phyloP scores from a whole-genome alignment of 2,888 invertebrate genomes.

The Acleris sparsana region DNA sequence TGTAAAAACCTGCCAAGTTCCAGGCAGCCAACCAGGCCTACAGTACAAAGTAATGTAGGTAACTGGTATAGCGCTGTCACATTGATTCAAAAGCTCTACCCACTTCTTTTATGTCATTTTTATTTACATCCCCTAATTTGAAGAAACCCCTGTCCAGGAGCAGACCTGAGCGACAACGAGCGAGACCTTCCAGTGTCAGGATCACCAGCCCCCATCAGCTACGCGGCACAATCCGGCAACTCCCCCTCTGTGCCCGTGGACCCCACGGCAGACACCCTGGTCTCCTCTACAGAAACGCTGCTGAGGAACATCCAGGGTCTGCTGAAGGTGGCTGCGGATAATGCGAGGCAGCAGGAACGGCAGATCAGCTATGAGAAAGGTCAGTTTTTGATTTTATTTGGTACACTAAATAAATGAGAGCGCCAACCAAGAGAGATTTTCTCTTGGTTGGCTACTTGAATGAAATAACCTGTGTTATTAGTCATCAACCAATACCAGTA shows the following conservation, averaged over 20 bases:
- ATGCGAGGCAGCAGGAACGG: constrained; percentile 97
- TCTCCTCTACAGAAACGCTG: constrained; percentile 95
- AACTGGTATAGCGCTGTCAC: too few species aligned
- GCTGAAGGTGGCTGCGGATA: constrained; percentile 98
- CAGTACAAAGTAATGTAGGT: too few species aligned
- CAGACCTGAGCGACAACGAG: constrained; percentile 90
- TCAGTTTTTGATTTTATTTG: constrained; percentile 74
- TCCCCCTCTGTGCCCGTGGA: constrained; percentile 75
- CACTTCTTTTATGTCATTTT: background rate
- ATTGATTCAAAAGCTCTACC: too few species aligned
- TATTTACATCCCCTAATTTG: constrained; percentile 8
- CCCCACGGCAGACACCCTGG: constrained; percentile 80
- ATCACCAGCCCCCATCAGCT: constrained; percentile 89
- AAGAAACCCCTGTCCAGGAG: constrained; percentile 54
- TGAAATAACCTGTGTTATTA: too few species aligned
- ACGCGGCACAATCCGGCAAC: constrained; percentile 88
- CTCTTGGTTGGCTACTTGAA: too few species aligned
- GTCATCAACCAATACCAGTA: too few species aligned
- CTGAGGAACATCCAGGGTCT: constrained; percentile 97
- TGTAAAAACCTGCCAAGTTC: too few species aligned
- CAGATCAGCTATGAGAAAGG: constrained; percentile 99
- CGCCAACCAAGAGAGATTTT: too few species aligned
- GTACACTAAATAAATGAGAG: too few species aligned
- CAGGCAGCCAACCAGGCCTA: too few species aligned
- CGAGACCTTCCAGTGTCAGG: constrained; percentile 86